A percentile compares a stretch with the other conserved stretches of the same genome.
These are phyloP conservation scores for Melangyna quadrimaculata DNA, from an alignment of 2,888 invertebrate species.

Conservation along the genomic window DNA sequence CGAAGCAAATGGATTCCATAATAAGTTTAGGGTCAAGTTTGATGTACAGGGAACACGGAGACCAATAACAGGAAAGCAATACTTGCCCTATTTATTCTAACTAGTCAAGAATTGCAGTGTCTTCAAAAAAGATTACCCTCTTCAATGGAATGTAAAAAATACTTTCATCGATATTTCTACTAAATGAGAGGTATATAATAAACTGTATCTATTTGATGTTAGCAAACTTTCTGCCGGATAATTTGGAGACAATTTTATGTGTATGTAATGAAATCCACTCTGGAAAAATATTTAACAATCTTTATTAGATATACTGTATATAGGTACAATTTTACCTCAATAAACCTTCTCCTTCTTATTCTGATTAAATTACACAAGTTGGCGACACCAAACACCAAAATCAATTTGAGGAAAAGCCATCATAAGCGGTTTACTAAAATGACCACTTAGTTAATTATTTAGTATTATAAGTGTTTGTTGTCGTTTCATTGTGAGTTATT, in stretches of 20 bases:
- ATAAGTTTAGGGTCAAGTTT: too few species aligned
- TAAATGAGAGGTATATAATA: not conserved
- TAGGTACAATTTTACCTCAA: not conserved
- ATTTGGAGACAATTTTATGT: not conserved
- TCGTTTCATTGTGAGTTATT: not conserved
- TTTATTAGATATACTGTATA: not conserved
- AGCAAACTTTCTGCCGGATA: not conserved
- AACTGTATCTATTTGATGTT: not conserved
- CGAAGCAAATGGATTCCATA: too few species aligned
- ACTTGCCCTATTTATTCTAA: too few species aligned
- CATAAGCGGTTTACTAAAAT: constrained; percentile 5
- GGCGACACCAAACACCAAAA: not conserved
- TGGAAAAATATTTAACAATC: not conserved
- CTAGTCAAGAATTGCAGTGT: too few species aligned
- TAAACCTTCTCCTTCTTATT: constrained; percentile 1
- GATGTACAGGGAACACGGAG: too few species aligned
- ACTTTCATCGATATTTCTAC: not conserved
- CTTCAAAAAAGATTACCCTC: not conserved
- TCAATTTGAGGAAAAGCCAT: constrained; percentile 5
- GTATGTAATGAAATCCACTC: not conserved
- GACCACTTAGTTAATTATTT: constrained; percentile 9
- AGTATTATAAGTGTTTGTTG: not conserved
- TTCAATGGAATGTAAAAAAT: not conserved
- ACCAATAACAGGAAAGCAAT: too few species aligned
- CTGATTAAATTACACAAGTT: not conserved